Evolutionary conservation across 1,140 invertebrate species (phyloP), one percentile per base, ranked within the genome.

Genomic region (Drosophila guanche): DNA sequence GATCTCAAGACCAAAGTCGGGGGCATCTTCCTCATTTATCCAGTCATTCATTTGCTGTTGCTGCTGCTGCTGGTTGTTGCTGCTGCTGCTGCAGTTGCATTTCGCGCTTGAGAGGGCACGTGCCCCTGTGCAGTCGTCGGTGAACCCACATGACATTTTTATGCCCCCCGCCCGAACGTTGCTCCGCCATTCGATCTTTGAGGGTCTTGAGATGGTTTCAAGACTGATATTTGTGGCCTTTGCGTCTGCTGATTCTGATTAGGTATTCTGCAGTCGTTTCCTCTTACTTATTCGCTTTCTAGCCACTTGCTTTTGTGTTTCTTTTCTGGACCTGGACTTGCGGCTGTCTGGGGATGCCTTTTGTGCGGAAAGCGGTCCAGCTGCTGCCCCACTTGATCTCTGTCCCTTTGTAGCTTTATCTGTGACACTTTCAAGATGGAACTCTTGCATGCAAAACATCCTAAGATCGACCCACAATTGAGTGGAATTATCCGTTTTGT

Each of bases 51-150:
- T 7, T 33, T 8, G 23, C 23, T 12, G 23, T 27, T 3, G 8
- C 8, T n/a, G 10, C 33, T 7, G 47, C 42, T 54, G 58, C 66
- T 61, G 47, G 56, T 57, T 56, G 61, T 42, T 41, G 61, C 40
- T 43, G 47, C 46, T 58, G 69, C 48, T 53, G 57, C 59, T 79
- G 69, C 77, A 58, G 73, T 72, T 85, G 61, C 80, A 71, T 85
- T 84, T 85, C 81, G 77, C 81, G 81, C 81, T 85, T 85, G 81
- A 85, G 81, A 85, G 81, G 81, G 77, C 81, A 85, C 81, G 81
- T 85, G 81, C 81, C 81, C 81, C 80, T 71, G 75, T 53, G 57
- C 62, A 61, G 50, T 59, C 63, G 25, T 52, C 41, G 29, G 16
- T 73, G 80, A 79, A 72, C 80, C 80, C 80, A 84, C 80, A 84